Evolutionary conservation across 2,888 invertebrate genomes (phyloP).

Genomic region (Deilephila elpenor): DNA sequence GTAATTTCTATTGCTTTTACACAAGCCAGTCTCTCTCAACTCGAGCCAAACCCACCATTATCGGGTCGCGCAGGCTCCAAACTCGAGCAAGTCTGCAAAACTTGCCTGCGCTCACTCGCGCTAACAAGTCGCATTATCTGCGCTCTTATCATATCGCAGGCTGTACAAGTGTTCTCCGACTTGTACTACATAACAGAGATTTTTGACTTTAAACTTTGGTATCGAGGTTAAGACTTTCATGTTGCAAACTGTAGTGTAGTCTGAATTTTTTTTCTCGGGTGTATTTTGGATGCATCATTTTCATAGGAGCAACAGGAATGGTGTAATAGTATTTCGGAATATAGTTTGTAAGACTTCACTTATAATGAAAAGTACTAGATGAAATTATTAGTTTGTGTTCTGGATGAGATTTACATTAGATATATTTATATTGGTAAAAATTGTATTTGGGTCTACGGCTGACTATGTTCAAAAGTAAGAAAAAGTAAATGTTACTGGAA

Average conservation of each 20-base stretch:
- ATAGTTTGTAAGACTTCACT: no score
- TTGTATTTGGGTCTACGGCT: no score
- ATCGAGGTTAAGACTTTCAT: not conserved
- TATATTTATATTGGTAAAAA: no score
- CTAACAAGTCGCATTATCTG: slow-evolving; percentile 46
- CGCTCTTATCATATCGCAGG: slow-evolving; percentile 30
- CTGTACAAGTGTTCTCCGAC: slow-evolving; percentile 28
- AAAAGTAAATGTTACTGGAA: no score
- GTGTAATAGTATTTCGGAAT: no score
- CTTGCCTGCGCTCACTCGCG: slow-evolving; percentile 36
- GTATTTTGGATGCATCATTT: no score
- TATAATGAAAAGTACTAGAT: no score
- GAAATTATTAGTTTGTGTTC: no score
- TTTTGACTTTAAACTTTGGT: slow-evolving; percentile 1
- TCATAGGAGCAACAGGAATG: no score
- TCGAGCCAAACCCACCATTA: slow-evolving; percentile 34
- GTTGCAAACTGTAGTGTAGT: not conserved
- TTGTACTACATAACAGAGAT: slow-evolving; percentile 7
- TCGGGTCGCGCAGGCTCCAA: slow-evolving; percentile 35
- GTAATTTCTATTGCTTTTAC: not conserved
- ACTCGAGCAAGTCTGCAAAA: slow-evolving; percentile 39
- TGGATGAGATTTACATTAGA: no score
- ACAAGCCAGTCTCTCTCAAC: slow-evolving; percentile 27
- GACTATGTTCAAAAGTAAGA: no score
- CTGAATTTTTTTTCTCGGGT: not conserved